Evolutionary conservation across 2,113 vertebrate genomes (phyloP).

Genomic region (Heteronetta atricapilla): DNA sequence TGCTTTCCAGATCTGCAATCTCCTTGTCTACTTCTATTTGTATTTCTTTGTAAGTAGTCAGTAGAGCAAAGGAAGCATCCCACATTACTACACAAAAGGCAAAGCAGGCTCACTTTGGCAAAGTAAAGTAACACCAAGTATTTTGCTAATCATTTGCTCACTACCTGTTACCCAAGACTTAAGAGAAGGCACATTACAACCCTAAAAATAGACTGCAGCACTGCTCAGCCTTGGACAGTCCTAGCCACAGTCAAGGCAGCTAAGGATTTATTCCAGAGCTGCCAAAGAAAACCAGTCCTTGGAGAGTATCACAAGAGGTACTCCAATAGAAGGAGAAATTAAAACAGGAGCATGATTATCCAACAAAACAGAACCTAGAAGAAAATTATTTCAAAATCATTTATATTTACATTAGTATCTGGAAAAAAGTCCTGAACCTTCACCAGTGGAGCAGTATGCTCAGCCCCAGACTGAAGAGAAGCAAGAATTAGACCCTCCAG

Average conservation of each 20-base stretch:
- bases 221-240: constrained; percentile 51
- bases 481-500: neutral
- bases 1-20: neutral
- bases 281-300: neutral
- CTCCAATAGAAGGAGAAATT: neutral
- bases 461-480: neutral
- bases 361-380: neutral
- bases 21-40: neutral
- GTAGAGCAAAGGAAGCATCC: neutral
- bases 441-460: neutral
- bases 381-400: neutral
- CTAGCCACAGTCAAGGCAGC: constrained; percentile 1
- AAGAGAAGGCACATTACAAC: constrained; percentile 72
- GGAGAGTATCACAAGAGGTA: neutral
- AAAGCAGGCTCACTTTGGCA: constrained; percentile 31
- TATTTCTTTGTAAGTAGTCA: neutral
- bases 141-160: constrained; percentile 16
- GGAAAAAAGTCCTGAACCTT: neutral
- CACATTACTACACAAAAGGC: neutral
- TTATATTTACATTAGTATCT: constrained; percentile 15
- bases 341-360: neutral
- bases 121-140: constrained; percentile 33
- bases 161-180: constrained; percentile 39
- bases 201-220: constrained; percentile 55
- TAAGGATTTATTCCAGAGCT: neutral